Conservation (phyloP, 92 coral and sea anemone species). For the Siderastrea radians region DNA sequence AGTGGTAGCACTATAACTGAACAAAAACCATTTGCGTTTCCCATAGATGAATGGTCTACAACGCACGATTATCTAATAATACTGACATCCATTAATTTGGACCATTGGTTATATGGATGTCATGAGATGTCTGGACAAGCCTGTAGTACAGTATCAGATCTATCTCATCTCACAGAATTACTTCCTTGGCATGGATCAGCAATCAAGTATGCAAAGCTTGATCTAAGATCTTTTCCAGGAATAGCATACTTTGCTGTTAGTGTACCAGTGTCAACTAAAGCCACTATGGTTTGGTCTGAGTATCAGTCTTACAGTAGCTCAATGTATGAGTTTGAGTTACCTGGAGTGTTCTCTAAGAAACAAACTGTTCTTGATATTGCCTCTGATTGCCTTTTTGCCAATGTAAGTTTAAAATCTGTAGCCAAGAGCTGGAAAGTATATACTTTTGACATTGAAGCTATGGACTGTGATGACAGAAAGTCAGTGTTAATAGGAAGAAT, state of each 20-base stretch:
- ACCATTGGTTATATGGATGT: conserved; percentile 83
- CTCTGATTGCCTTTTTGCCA: conserved; percentile 72
- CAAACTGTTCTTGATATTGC: conserved; percentile 63
- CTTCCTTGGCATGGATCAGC: conserved; percentile 64
- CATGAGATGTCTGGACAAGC: conserved; percentile 70
- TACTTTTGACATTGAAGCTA: conserved; percentile 61
- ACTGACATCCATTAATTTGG: conserved; percentile 66
- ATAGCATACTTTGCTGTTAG: conserved; percentile 77
- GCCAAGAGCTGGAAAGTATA: conserved; percentile 92
- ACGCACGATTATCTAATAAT: conserved; percentile 67
- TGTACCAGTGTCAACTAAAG: conserved; percentile 49
- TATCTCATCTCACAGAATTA: conserved; percentile 69
- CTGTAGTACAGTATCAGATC: conserved; percentile 61
- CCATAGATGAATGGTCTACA: conserved; percentile 67
- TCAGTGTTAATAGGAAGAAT: conserved; percentile 76
- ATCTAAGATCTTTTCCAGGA: conserved; percentile 54
- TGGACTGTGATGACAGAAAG: conserved; percentile 69
- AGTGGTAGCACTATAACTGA: conserved; percentile 43
- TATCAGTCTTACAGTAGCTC: conserved; percentile 62
- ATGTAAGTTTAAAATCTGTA: conserved; percentile 80
- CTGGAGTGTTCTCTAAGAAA: conserved; percentile 75
- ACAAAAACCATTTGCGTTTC: conserved; percentile 76
- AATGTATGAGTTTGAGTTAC: conserved; percentile 62
- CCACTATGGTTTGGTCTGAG: conserved; percentile 68
- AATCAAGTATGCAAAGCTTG: conserved; percentile 68